Base-by-base conservation (phyloP, 1,140 invertebrate genomes). In the Drosophila sturtevanti region DNA sequence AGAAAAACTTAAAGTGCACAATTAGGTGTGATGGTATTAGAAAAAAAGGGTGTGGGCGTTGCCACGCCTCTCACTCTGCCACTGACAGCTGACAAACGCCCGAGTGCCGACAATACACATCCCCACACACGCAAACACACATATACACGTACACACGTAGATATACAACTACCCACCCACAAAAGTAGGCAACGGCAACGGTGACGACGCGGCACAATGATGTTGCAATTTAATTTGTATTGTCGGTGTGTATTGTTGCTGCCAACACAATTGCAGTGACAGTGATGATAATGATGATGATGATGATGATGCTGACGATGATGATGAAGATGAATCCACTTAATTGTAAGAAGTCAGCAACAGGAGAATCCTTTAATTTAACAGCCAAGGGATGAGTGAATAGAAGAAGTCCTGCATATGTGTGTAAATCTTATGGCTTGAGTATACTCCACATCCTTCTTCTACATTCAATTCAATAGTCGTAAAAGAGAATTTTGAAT, bases 171-270 rank as follows among this genome's bases (percentile, higher is more conserved):
- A n/a, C 11, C 27, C 48, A 60, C 63, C 31, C 77, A 62, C 73
- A 63, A 80, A 79, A 74, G 84, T 87, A 89, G 84, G 84, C 84
- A 80, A 87, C 76, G 59, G 63, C 35, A 31, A 66, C 48, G 65
- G 44, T 52, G 65, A 62, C 58, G 78, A 64, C 61, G 66, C 79
- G 75, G 76, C 82, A 81, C 79, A 75, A 58, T 87, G 82, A 79
- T 87, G 81, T 79, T 87, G 81, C 81, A 87, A 86, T 86, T 86
- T 86, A 86, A 86, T 87, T 87, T 89, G 79, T 89, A 82, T 89
- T 77, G 80, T 76, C 76, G 69, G 65, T 63, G 77, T 64, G 54
- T 69, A 41, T 54, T 66, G 65, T 59, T 84, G 77, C 60, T 82
- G 64, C 63, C 74, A 68, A 81, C 70, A 84, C 80, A 84, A 79